Evolutionary conservation across 2,113 vertebrate species (phyloP).

Genomic region (Neomonachus schauinslandi): DNA sequence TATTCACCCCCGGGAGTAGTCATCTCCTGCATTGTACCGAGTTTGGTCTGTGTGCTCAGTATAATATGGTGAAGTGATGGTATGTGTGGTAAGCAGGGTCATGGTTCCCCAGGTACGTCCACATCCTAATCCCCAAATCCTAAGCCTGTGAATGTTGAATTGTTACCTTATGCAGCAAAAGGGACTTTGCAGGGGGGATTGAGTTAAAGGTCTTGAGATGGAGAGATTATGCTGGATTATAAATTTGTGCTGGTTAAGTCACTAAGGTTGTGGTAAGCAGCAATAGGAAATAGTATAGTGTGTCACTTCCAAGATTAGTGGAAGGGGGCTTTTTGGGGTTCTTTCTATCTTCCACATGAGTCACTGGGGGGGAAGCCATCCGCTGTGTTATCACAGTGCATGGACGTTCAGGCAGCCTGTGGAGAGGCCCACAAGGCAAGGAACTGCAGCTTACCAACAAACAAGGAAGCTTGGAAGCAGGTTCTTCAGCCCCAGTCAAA

Average conservation of each 20-base stretch:
- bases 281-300: not conserved
- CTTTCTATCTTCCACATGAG: not conserved
- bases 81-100: not conserved
- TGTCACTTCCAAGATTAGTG: not conserved
- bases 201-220: not conserved
- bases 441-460: not conserved
- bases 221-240: not conserved
- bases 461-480: not conserved
- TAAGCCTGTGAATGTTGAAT: not conserved
- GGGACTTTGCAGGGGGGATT: not conserved
- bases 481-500: rapidly evolving
- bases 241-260: not conserved
- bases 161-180: not conserved
- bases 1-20: not conserved
- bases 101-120: not conserved
- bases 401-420: not conserved
- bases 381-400: not conserved
- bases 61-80: not conserved
- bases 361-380: not conserved
- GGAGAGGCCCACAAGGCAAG: not conserved
- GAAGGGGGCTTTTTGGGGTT: not conserved
- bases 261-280: not conserved
- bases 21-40: not conserved
- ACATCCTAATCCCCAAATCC: not conserved
- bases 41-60: not conserved